Evolutionary conservation across 2,888 invertebrate species (phyloP), one percentile per base, ranked within the genome.

Genomic region (Octonoba sinensis): DNA sequence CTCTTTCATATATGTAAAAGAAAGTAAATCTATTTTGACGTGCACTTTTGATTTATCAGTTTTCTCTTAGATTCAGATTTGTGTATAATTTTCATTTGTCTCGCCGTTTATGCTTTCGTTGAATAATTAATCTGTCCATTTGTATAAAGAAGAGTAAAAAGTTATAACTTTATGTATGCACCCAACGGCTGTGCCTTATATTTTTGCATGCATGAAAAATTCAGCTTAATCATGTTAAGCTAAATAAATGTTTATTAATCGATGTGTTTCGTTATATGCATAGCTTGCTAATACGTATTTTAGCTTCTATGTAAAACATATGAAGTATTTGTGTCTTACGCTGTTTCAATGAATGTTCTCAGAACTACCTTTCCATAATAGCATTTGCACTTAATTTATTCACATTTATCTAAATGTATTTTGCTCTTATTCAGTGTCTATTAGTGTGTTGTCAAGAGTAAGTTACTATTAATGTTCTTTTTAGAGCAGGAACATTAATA

Each of bases 131-230:
- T 6, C 36, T 36, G 36, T 36, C 36, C 36, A 36, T 36, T 36
- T 36, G 36, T 36, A 36, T 36, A 36, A 36, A 36, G 8, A 36
- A 36, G 8, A 8, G 36, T 11, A 36, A 36, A 36, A 36, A 4
- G 11, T 36, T 36, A 36, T 36, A 36, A 36, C 36, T 36, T 36
- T 36, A 36, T 11, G 20, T 20, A 27, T 56, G 54, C 69, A 51
- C 72, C 51, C 65, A 56, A 65, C 47, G 46, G 56, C 65, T 73
- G 73, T 73, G 73, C 73, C 73, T 73, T 73, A 73, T 22, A 64
- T 65, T 73, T 22, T 51, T 64, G 62, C 46, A 56, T 6, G 54
- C 36, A 24, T 67, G 57, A 16, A 70, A 57, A 46, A 8, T 24
- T 59, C 27, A 59, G 59, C 27, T 59, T 59, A 24, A 16, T 20